These are phyloP conservation scores for Stratiomys singularior DNA, from an alignment of 2,888 invertebrate species.

Conservation along the genomic window DNA sequence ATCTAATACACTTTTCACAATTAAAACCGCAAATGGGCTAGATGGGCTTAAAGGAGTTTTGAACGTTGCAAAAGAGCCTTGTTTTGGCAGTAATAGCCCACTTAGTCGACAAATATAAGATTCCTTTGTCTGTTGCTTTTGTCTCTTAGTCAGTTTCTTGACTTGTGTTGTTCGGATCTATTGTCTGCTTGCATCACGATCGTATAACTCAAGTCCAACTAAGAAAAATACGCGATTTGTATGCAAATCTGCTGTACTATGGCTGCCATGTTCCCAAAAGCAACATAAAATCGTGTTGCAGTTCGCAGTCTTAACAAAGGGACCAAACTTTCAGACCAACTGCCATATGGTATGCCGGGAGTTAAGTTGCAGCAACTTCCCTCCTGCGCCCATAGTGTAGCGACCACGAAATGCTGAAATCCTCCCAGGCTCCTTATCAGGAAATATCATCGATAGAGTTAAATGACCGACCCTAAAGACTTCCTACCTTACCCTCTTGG, in stretches of 20 bases:
- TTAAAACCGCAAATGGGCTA: no score
- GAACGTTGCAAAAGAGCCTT: not conserved
- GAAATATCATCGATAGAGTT: slow-evolving; percentile 31
- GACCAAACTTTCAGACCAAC: not conserved
- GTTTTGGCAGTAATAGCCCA: slow-evolving; percentile 13
- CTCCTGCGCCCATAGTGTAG: not conserved
- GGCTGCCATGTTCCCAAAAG: not conserved
- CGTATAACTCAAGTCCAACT: slow-evolving; percentile 34
- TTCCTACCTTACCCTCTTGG: not conserved
- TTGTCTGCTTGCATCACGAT: slow-evolving; percentile 42
- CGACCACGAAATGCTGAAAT: not conserved
- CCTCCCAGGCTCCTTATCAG: slow-evolving; percentile 39
- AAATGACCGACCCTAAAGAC: slow-evolving; percentile 20
- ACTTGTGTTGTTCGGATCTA: slow-evolving; percentile 19
- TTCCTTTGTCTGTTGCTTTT: not conserved
- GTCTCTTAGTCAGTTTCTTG: not conserved
- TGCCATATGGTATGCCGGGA: not conserved
- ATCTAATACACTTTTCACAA: no score
- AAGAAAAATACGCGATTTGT: slow-evolving; percentile 33
- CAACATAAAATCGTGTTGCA: slow-evolving; percentile 31
- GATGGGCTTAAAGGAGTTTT: not conserved
- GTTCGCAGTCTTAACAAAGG: slow-evolving; percentile 29
- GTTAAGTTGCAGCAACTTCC: not conserved
- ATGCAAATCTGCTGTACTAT: slow-evolving; percentile 26
- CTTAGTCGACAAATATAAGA: slow-evolving; percentile 12